A percentile compares a stretch with the other conserved stretches of the same genome.
Conservation (phyloP, 1,140 invertebrate species). For the Hirudo medicinalis region DNA sequence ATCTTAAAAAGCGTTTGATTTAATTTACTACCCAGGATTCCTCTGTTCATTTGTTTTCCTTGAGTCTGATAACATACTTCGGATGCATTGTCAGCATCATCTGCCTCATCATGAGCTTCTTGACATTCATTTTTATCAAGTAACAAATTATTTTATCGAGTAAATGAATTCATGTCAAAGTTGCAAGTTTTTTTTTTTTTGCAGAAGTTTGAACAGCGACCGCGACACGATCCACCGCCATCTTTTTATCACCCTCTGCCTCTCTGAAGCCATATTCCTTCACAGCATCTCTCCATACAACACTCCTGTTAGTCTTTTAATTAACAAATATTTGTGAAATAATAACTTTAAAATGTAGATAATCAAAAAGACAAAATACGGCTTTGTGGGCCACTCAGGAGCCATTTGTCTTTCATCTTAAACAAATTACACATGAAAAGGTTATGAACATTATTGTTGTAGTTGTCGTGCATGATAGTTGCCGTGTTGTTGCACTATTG, state of each 20-base stretch:
- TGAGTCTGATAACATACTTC: slow-evolving; percentile 67
- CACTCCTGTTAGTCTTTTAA: background rate
- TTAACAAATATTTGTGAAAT: background rate
- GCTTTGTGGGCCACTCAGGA: background rate
- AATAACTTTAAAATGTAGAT: background rate
- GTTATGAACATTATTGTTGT: background rate
- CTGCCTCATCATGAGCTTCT: slow-evolving; percentile 63
- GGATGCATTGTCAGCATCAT: slow-evolving; percentile 74
- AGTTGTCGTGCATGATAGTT: background rate
- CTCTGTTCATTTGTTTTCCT: slow-evolving; percentile 44
- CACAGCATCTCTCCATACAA: slow-evolving; percentile 52
- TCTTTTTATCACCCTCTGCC: slow-evolving; percentile 66
- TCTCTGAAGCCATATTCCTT: slow-evolving; percentile 82
- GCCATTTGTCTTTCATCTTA: too few relatives aligned
- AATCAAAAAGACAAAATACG: background rate
- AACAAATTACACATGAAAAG: background rate
- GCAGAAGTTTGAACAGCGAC: slow-evolving; percentile 53
- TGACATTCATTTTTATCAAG: slow-evolving; percentile 70
- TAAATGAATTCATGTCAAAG: background rate
- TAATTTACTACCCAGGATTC: slow-evolving; percentile 26
- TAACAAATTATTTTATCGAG: slow-evolving; percentile 27
- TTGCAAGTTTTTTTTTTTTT: slow-evolving; percentile 30
- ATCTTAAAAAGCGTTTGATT: too few relatives aligned
- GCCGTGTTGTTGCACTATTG: slow-evolving; percentile 55
- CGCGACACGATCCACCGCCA: slow-evolving; percentile 77